Conservation (phyloP, 2,113 vertebrate species). For the Oreocharis arfaki region DNA sequence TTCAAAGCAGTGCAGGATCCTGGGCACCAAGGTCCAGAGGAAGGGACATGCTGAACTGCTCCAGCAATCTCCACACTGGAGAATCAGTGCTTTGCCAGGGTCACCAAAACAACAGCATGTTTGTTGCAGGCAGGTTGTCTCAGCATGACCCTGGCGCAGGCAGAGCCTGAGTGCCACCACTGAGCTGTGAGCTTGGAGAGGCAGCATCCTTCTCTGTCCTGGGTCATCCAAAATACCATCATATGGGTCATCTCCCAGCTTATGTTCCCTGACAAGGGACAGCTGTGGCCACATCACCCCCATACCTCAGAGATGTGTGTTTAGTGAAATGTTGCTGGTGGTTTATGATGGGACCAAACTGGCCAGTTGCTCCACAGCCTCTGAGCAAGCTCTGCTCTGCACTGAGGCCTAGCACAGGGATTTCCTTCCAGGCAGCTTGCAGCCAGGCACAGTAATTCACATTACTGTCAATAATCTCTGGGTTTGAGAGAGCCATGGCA, state of each 20-base stretch:
- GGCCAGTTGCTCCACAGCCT: background rate
- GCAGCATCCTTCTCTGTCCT: fast-evolving
- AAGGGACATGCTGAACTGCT: background rate
- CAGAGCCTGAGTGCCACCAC: background rate
- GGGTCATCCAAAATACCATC: background rate
- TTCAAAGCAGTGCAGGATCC: background rate
- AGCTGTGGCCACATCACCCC: fast-evolving
- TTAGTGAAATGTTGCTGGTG: background rate
- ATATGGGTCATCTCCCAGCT: fast-evolving
- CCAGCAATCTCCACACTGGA: fast-evolving
- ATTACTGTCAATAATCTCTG: background rate
- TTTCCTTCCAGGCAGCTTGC: background rate
- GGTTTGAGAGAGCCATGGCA: background rate
- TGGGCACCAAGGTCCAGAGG: background rate
- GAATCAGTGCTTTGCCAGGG: background rate
- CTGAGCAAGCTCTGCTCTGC: background rate
- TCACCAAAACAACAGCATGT: background rate
- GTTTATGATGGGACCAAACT: background rate
- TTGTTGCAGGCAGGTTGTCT: background rate
- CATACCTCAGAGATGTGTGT: background rate
- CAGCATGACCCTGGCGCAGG: fast-evolving
- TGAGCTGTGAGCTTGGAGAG: background rate
- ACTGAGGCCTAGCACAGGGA: background rate
- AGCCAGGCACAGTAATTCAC: background rate
- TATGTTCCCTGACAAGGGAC: background rate